Evolutionary conservation across 2,888 invertebrate species (phyloP).

Genomic region (Lithophane semibrunnea): DNA sequence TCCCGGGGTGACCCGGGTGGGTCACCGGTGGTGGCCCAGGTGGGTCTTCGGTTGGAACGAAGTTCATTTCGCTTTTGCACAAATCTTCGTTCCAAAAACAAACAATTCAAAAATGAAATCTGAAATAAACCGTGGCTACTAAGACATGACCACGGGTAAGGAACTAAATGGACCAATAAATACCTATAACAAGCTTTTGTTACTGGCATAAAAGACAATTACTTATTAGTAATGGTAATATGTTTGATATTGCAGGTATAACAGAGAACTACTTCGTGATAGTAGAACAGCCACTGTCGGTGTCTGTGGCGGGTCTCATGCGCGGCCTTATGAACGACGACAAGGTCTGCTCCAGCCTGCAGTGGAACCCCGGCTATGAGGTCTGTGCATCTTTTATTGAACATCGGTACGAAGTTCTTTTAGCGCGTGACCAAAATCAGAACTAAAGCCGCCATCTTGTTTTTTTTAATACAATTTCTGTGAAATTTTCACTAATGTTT

Average conservation of each 20-base stretch:
- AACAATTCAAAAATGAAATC: too few relatives aligned
- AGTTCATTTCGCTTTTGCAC: too few relatives aligned
- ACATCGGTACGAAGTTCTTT: not conserved
- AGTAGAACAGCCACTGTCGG: constrained; percentile 96
- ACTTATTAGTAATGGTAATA: not conserved
- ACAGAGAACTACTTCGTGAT: constrained; percentile 96
- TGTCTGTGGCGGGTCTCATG: constrained; percentile 92
- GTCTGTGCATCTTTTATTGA: constrained; percentile 77
- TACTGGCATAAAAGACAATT: too few relatives aligned
- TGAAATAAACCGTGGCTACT: too few relatives aligned
- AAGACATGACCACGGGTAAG: too few relatives aligned
- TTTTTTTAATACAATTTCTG: not conserved
- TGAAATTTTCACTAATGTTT: too few relatives aligned
- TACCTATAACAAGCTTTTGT: too few relatives aligned
- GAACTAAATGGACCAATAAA: too few relatives aligned
- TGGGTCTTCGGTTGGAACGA: too few relatives aligned
- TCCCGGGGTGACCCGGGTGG: too few relatives aligned
- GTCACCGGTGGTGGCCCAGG: too few relatives aligned
- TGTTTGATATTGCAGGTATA: constrained; percentile 87
- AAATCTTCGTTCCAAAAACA: too few relatives aligned
- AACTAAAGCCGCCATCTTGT: not conserved
- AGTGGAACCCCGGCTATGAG: constrained; percentile 94
- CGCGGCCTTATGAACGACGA: constrained; percentile 91
- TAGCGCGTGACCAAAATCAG: not conserved
- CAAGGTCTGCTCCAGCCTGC: constrained; percentile 92